Percentiles rank a stretch among this genome's conserved stretches.
phyloP scores from a whole-genome alignment of 2,113 vertebrate genomes.

The Tonatia bakeri region DNA sequence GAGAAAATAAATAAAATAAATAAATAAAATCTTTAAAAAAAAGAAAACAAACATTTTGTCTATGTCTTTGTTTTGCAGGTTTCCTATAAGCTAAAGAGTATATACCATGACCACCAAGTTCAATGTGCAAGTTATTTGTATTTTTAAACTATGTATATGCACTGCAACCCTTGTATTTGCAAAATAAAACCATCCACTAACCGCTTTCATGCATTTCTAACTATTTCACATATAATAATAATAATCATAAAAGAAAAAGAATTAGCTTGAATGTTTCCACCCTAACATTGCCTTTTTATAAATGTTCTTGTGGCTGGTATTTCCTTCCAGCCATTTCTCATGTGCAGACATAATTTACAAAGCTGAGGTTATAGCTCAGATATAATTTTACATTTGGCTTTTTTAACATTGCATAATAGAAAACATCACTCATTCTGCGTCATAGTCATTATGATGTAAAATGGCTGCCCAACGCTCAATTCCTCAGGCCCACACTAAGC shows the following conservation, averaged over 20 bases:
- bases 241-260: background rate
- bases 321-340: constrained; percentile 25
- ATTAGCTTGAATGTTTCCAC: background rate
- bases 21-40: no score
- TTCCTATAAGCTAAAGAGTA: background rate
- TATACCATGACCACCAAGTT: background rate
- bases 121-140: background rate
- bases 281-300: background rate
- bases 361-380: background rate
- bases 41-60: background rate
- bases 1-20: no score
- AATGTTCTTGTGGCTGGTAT: background rate
- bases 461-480: constrained; percentile 45
- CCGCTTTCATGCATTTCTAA: background rate
- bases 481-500: constrained; percentile 22
- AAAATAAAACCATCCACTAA: constrained; percentile 17
- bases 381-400: constrained; percentile 52
- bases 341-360: constrained; percentile 49
- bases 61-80: background rate
- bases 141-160: background rate
- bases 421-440: constrained; percentile 55
- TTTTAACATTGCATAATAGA: constrained; percentile 41
- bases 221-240: background rate
- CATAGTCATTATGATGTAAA: constrained; percentile 51
- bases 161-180: background rate